These are phyloP conservation scores for Irena cyanogastra DNA, from an alignment of 2,113 vertebrate species.

Conservation along the genomic window DNA sequence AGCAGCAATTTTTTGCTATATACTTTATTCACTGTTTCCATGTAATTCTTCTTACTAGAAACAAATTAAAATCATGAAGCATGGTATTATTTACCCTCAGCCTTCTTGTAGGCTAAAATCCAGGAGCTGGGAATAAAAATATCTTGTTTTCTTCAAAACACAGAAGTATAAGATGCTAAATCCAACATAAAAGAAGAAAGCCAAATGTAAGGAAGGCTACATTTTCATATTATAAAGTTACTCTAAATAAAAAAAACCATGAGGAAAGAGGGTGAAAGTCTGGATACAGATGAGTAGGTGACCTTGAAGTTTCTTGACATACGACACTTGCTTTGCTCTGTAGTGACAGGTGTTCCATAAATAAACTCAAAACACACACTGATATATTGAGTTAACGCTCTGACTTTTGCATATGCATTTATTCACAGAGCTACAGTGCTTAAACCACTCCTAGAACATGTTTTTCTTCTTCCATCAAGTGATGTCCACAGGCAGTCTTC, in stretches of 20 bases:
- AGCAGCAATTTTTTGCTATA: background rate
- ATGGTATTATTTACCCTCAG: background rate
- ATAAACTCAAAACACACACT: background rate
- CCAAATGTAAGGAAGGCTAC: background rate
- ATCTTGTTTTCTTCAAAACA: background rate
- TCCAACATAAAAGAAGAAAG: background rate
- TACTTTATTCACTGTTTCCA: background rate
- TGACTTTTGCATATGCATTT: background rate
- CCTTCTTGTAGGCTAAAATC: background rate
- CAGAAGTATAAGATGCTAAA: background rate
- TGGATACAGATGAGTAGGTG: background rate
- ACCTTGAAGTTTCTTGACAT: background rate
- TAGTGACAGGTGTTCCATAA: background rate
- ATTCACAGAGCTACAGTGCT: background rate
- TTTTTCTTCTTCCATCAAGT: slow-evolving; percentile 3
- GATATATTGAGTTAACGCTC: background rate
- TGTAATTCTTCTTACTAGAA: background rate
- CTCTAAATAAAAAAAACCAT: background rate
- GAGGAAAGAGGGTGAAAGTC: background rate
- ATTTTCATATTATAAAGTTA: background rate
- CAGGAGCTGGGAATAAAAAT: background rate
- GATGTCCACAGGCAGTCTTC: background rate
- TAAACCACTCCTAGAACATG: background rate
- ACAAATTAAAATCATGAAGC: background rate
- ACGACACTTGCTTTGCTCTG: background rate